Percentiles rank a stretch among this genome's conserved stretches.
Conservation (phyloP, 1,140 invertebrate genomes). For the Caenorhabditis latens region DNA sequence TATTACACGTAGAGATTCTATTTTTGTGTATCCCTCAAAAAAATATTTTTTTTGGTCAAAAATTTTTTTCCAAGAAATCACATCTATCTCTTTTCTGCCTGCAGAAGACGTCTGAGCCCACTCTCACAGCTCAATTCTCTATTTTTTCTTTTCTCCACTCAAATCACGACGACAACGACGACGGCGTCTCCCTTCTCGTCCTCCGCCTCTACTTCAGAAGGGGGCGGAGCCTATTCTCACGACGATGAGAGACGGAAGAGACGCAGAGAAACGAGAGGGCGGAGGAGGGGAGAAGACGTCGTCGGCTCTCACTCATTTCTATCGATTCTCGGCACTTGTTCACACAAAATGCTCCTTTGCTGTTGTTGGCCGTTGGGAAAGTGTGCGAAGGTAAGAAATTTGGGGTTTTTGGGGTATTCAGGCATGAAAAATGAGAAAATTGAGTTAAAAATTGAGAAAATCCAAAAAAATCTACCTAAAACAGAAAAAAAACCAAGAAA, state of each 20-base stretch:
- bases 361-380: constrained; percentile 60
- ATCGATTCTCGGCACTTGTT: constrained; percentile 4
- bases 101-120: too few species aligned
- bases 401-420: not conserved
- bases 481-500: too few species aligned
- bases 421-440: not conserved
- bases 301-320: not conserved
- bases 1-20: too few species aligned
- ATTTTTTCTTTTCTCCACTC: too few species aligned
- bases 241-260: not conserved
- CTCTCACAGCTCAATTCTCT: too few species aligned
- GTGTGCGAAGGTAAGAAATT: constrained; percentile 47
- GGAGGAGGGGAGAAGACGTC: not conserved
- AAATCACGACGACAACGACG: too few species aligned
- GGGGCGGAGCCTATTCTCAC: not conserved
- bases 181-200: not conserved
- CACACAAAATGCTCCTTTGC: constrained; percentile 53
- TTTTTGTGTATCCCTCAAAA: too few species aligned
- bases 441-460: too few species aligned
- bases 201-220: not conserved
- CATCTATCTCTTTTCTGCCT: not conserved
- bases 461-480: too few species aligned
- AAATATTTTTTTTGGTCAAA: too few species aligned
- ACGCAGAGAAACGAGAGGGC: not conserved
- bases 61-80: too few species aligned